Evolutionary conservation across 2,888 invertebrate species (phyloP).

Genomic region (Caenorhabditis sinica): DNA sequence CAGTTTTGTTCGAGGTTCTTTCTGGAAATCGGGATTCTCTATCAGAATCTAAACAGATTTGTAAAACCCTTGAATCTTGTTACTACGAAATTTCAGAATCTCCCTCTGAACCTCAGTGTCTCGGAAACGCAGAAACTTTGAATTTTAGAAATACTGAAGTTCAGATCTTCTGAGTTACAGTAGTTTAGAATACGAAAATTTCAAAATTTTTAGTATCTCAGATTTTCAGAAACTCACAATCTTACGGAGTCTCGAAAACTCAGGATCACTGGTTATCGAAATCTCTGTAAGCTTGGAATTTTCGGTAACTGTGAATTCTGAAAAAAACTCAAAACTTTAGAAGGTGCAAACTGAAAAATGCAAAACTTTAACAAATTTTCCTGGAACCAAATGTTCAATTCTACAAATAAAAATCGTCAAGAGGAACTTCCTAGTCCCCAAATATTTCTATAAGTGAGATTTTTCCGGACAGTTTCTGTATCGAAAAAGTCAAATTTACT

Average conservation of each 20-base stretch:
- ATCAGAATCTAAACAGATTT: no score
- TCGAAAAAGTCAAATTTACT: no score
- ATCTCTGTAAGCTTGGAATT: not conserved
- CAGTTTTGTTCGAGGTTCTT: conserved; percentile 77
- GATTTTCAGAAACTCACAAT: not conserved
- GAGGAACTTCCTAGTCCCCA: no score
- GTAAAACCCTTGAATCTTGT: no score
- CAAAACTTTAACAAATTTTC: not conserved
- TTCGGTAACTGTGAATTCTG: not conserved
- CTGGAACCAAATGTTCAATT: no score
- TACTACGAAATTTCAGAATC: not conserved
- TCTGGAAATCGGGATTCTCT: conserved; percentile 55
- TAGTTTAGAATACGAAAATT: not conserved
- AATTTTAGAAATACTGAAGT: not conserved
- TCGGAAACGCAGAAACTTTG: not conserved
- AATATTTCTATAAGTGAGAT: no score
- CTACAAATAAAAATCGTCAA: no score
- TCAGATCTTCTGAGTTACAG: not conserved
- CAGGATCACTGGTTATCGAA: not conserved
- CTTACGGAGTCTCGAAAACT: not conserved
- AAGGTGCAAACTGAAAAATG: not conserved
- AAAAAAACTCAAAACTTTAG: not conserved
- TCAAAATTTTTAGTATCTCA: not conserved
- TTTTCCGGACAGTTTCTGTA: no score
- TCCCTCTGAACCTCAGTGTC: not conserved